Evolutionary conservation across 2,888 invertebrate species (phyloP).

Genomic region (Tetragnatha montana): DNA sequence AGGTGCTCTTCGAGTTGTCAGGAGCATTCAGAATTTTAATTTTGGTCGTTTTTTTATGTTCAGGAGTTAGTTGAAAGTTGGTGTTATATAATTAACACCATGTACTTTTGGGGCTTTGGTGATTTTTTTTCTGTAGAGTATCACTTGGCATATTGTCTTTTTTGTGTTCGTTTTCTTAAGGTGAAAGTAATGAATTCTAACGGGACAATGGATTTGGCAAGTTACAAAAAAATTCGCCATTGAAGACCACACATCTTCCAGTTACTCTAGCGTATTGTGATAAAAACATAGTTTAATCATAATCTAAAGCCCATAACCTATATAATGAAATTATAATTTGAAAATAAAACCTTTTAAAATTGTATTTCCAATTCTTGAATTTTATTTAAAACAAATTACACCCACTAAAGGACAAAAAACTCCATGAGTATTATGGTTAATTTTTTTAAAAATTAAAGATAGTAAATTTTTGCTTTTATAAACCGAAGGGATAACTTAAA

Average conservation of each 20-base stretch:
- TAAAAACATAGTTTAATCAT: too few relatives aligned
- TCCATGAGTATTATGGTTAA: too few relatives aligned
- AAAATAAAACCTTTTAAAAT: too few relatives aligned
- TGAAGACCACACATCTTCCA: not conserved
- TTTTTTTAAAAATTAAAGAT: too few relatives aligned
- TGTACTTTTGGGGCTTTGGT: conserved; percentile 24
- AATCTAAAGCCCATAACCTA: too few relatives aligned
- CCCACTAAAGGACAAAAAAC: too few relatives aligned
- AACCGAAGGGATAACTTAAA: too few relatives aligned
- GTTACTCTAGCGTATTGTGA: too few relatives aligned
- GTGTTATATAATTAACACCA: conserved; percentile 48
- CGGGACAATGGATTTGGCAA: not conserved
- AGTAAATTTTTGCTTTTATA: too few relatives aligned
- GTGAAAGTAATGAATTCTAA: conserved; percentile 37
- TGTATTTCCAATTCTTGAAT: too few relatives aligned
- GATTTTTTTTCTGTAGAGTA: not conserved
- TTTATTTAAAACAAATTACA: too few relatives aligned
- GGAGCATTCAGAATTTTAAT: conserved; percentile 54
- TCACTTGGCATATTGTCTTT: not conserved
- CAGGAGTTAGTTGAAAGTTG: conserved; percentile 17
- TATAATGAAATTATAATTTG: too few relatives aligned
- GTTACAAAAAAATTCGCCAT: conserved; percentile 24
- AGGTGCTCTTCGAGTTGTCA: conserved; percentile 1
- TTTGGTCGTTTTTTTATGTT: conserved; percentile 15
- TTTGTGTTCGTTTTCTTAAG: conserved; percentile 13